A percentile compares a stretch with the other conserved stretches of the same genome.
These are phyloP conservation scores for Ectropis crepuscularia DNA, from an alignment of 2,888 invertebrate genomes.

Conservation along the genomic window DNA sequence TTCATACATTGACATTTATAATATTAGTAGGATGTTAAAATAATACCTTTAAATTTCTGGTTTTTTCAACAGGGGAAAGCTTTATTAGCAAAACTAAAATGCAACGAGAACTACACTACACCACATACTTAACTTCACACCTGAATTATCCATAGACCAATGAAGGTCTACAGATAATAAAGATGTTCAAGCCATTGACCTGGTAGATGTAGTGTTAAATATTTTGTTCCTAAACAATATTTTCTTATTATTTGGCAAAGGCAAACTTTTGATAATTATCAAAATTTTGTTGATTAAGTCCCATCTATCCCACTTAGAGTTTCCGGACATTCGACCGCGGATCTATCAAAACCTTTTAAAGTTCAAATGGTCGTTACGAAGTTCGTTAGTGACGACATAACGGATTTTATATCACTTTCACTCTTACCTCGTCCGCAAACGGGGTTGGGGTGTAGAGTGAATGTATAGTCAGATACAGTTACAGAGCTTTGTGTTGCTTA, in stretches of 20 bases:
- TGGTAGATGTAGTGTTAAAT: too few relatives aligned
- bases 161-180: too few relatives aligned
- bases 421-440: not conserved
- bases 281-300: not conserved
- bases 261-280: not conserved
- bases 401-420: slow-evolving; percentile 25
- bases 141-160: too few relatives aligned
- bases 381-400: slow-evolving; percentile 26
- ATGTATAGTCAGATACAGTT: not conserved
- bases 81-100: too few relatives aligned
- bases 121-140: too few relatives aligned
- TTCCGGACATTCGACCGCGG: slow-evolving; percentile 9
- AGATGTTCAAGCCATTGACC: too few relatives aligned
- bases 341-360: slow-evolving; percentile 24
- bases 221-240: not conserved
- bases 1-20: too few relatives aligned
- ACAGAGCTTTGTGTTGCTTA: not conserved
- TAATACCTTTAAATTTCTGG: too few relatives aligned
- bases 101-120: too few relatives aligned
- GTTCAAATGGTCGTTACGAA: slow-evolving; percentile 15
- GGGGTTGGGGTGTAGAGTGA: not conserved
- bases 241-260: not conserved
- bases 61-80: too few relatives aligned
- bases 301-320: slow-evolving; percentile 22
- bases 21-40: too few relatives aligned